These are phyloP conservation scores for Polydrusus cervinus DNA, from an alignment of 2,888 invertebrate genomes.

Conservation along the genomic window DNA sequence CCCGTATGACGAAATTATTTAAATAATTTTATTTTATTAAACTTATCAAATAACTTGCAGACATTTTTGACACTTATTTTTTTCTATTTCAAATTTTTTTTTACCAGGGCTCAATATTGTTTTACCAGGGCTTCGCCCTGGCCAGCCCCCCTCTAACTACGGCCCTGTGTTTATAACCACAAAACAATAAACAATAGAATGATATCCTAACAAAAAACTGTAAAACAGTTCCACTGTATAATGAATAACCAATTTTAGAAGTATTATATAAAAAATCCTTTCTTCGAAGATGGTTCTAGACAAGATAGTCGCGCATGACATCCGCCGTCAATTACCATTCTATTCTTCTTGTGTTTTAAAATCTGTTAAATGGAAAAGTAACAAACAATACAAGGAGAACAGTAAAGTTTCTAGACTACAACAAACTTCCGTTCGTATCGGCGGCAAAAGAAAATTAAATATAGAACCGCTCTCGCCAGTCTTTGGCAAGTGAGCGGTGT, in stretches of 20 bases:
- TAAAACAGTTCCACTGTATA: background rate
- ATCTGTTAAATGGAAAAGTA: constrained; percentile 35
- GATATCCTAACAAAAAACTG: background rate
- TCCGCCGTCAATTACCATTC: constrained; percentile 14
- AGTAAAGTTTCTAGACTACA: constrained; percentile 54
- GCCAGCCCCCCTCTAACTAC: too few relatives aligned
- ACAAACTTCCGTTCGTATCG: constrained; percentile 61
- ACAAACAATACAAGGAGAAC: constrained; percentile 40
- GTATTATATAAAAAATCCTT: background rate
- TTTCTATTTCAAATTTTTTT: too few relatives aligned
- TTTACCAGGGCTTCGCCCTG: too few relatives aligned
- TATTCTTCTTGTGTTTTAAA: constrained; percentile 1
- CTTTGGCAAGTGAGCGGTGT: constrained; percentile 55
- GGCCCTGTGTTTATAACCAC: too few relatives aligned
- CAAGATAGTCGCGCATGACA: background rate
- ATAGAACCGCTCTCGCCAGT: constrained; percentile 60
- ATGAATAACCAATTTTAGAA: background rate
- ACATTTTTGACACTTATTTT: too few relatives aligned
- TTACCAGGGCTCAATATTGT: too few relatives aligned
- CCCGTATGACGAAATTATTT: too few relatives aligned
- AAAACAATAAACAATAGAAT: background rate
- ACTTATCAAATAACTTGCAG: too few relatives aligned
- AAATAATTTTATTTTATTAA: too few relatives aligned
- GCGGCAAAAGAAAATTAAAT: constrained; percentile 64
- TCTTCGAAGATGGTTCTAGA: background rate